Evolutionary conservation across 2,113 vertebrate species (phyloP).

Genomic region (Poicephalus meyeri): DNA sequence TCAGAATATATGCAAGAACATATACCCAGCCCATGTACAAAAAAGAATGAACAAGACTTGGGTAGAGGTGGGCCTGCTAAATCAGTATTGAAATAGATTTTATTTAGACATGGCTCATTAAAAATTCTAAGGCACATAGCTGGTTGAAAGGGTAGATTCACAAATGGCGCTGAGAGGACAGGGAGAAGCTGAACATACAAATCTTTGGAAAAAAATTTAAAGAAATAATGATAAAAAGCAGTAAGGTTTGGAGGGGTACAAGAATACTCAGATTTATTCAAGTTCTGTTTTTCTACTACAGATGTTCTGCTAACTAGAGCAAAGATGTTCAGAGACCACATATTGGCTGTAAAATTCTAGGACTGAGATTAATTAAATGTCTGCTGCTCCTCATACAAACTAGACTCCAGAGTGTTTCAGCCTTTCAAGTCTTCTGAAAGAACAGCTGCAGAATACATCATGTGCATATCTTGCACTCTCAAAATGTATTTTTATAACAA

Average conservation of each 20-base stretch:
- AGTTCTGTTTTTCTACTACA: constrained; percentile 55
- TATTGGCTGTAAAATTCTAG: constrained; percentile 57
- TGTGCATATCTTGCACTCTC: constrained; percentile 3
- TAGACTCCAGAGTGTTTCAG: constrained; percentile 32
- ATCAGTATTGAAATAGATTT: background rate
- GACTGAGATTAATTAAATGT: constrained; percentile 61
- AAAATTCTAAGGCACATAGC: background rate
- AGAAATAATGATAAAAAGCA: constrained; percentile 18
- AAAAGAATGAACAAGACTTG: background rate
- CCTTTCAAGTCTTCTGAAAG: constrained; percentile 11
- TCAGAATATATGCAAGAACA: background rate
- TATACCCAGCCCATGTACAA: background rate
- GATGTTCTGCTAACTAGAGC: constrained; percentile 50
- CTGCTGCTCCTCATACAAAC: constrained; percentile 48
- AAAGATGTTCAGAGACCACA: constrained; percentile 48
- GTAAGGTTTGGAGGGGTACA: background rate
- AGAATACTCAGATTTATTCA: constrained; percentile 18
- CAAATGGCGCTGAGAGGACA: background rate
- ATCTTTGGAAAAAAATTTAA: constrained; percentile 41
- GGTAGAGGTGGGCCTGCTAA: background rate
- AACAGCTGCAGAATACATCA: constrained; percentile 63
- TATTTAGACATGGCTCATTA: background rate
- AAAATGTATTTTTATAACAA: constrained; percentile 46
- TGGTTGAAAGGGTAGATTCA: background rate
- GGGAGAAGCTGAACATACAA: background rate